Base-by-base conservation (phyloP, 2,888 invertebrate genomes). In the Plebejus argus region DNA sequence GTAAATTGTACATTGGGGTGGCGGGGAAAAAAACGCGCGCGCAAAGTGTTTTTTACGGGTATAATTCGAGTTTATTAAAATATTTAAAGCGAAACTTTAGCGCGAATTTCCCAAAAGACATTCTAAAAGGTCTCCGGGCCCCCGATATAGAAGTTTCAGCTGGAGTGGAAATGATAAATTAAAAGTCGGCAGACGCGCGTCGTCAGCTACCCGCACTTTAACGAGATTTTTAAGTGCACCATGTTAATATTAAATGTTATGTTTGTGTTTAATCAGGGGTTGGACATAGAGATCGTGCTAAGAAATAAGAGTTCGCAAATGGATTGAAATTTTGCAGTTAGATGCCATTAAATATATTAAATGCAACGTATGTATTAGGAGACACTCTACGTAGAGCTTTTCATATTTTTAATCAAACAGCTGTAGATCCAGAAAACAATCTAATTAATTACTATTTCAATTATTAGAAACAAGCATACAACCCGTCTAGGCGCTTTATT, bases 41-140 rank as follows among this genome's bases (percentile, higher is more conserved):
- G 86, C 89, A 91, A 93, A 94, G 91, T 92, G 93, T 93, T 93
- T 93, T 92, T 93, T 93, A 92, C 92, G 90, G 88, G 90, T 91
- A 88, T 91, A 92, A 93, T 92, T 92, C 91, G 88, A 89, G 91
- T 93, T 93, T 92, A 94, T 93, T 93, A 92, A 92, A 93, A 93
- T 94, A 93, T 94, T 93, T 92, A 93, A 93, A 89, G 90, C 88
- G 87, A 82, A 92, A 93, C 90, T 93, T 93, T 91, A 86, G 86
- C 85, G 87, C 81, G 86, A 91, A 94, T 94, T 94, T 94, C 93
- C 93, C 93, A 83, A 87, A 92, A 93, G 93, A 92, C 93, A 87
- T 85, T 83, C 84, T 84, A 86, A 89, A 86, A 86, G 87, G 89
- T 88, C 90, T 88, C 89, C 83, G 83, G 87, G 80, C 84, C 84